Evolutionary conservation across 2,113 vertebrate genomes (phyloP).

Genomic region (Amphiprion percula): DNA sequence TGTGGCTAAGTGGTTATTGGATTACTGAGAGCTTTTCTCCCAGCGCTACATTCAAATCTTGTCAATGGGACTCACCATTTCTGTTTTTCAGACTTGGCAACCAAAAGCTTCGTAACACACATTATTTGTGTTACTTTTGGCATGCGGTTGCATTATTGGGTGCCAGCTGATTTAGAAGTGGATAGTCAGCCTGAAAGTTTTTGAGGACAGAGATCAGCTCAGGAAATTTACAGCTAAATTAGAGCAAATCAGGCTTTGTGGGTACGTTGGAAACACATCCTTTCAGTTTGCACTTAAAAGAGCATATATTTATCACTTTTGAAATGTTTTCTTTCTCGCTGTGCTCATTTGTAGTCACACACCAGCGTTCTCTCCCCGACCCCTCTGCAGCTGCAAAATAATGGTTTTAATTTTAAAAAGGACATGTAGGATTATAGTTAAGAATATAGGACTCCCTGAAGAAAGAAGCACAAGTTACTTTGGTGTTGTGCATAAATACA

Average conservation of each 20-base stretch:
- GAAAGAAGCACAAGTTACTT: not conserved
- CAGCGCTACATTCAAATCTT: not conserved
- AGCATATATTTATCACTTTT: conserved; percentile 14
- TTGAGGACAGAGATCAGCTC: conserved; percentile 28
- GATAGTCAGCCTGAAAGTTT: conserved; percentile 8
- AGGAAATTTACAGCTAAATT: conserved; percentile 11
- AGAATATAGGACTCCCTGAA: not conserved
- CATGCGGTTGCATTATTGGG: not conserved
- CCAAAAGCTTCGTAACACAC: not conserved
- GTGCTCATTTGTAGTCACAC: conserved; percentile 3
- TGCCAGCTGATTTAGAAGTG: conserved; percentile 22
- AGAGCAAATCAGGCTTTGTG: conserved; percentile 3
- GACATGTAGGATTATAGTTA: conserved; percentile 5
- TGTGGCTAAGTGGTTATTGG: not conserved
- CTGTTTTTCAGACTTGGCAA: conserved; percentile 14
- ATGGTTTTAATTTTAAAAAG: conserved; percentile 6
- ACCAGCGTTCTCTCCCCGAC: not conserved
- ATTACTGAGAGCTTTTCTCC: not conserved
- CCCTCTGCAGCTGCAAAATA: not conserved
- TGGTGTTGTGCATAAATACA: not conserved
- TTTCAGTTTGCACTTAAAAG: conserved; percentile 21
- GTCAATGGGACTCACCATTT: not conserved
- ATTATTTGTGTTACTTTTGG: conserved; percentile 14
- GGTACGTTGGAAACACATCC: not conserved
- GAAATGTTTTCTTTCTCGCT: not conserved